Conservation (phyloP, 2,888 invertebrate genomes). For the Agonopterix subpropinquella region DNA sequence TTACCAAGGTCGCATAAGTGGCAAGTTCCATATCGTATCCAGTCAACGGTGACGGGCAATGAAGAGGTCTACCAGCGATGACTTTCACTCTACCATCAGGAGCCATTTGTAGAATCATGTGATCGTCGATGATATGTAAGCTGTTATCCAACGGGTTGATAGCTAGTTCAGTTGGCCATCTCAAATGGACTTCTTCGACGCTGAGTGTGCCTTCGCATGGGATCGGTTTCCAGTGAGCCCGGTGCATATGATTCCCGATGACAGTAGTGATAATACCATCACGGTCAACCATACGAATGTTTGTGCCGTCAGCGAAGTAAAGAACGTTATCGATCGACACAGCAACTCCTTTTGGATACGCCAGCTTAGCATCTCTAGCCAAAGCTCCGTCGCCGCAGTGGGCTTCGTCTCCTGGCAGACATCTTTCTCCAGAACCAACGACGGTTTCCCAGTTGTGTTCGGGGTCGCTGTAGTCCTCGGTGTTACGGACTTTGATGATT, state of each 20-base stretch:
- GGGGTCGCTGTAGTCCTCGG: slow-evolving; percentile 88
- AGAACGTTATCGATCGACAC: slow-evolving; percentile 93
- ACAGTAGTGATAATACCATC: slow-evolving; percentile 95
- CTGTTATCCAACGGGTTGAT: slow-evolving; percentile 97
- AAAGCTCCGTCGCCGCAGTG: slow-evolving; percentile 97
- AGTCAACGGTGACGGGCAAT: slow-evolving; percentile 89
- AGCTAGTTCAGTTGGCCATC: slow-evolving; percentile 97
- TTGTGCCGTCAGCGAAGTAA: slow-evolving; percentile 97
- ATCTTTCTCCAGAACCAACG: slow-evolving; percentile 95
- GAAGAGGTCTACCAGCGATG: slow-evolving; percentile 93
- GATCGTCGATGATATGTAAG: slow-evolving; percentile 96
- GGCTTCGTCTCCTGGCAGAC: slow-evolving; percentile 93
- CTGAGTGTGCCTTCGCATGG: slow-evolving; percentile 94
- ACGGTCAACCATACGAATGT: slow-evolving; percentile 93
- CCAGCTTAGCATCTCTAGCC: slow-evolving; percentile 94
- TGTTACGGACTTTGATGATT: slow-evolving; percentile 90
- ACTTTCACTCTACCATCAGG: slow-evolving; percentile 94
- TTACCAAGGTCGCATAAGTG: slow-evolving; percentile 91
- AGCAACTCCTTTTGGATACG: slow-evolving; percentile 97
- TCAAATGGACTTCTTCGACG: slow-evolving; percentile 93
- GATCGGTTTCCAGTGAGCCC: slow-evolving; percentile 95
- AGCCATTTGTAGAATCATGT: slow-evolving; percentile 94
- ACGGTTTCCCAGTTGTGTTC: slow-evolving; percentile 96
- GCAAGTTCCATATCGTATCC: slow-evolving; percentile 91
- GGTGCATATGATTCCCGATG: slow-evolving; percentile 94